Percentiles rank a stretch among this genome's conserved stretches.
Evolutionary conservation across 2,113 vertebrate species (phyloP).

Genomic region (Entosphenus tridentatus): DNA sequence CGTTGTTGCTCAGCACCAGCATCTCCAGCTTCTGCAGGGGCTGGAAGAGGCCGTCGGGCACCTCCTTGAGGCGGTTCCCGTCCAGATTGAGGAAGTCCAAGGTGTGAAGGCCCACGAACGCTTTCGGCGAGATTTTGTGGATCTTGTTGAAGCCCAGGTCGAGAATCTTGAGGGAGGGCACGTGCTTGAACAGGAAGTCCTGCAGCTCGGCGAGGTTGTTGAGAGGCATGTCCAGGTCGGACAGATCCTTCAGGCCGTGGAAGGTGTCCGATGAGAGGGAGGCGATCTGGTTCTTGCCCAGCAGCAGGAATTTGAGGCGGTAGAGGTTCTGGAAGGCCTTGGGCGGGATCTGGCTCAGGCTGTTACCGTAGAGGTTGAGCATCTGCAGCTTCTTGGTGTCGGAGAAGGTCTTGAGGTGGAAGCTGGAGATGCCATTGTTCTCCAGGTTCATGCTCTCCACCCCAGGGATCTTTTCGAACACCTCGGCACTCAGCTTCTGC

Average conservation of each 20-base stretch:
- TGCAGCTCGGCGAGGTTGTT: constrained; percentile 21
- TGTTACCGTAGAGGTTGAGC: constrained; percentile 29
- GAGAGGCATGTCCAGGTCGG: constrained; percentile 27
- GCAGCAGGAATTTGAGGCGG: constrained; percentile 33
- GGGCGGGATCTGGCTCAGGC: constrained; percentile 19
- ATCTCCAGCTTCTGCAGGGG: constrained; percentile 23
- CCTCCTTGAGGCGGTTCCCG: constrained; percentile 25
- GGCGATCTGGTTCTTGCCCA: constrained; percentile 29
- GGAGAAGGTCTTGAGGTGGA: constrained; percentile 24
- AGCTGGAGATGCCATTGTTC: constrained; percentile 23
- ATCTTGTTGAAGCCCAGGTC: constrained; percentile 30
- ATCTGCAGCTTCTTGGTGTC: constrained; percentile 25
- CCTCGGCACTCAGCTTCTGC: constrained; percentile 19
- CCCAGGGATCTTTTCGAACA: constrained; percentile 18
- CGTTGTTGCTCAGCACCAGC: constrained; percentile 33
- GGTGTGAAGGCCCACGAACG: constrained; percentile 24
- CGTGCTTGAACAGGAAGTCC: constrained; percentile 24
- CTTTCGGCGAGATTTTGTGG: constrained; percentile 21
- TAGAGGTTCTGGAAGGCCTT: constrained; percentile 27
- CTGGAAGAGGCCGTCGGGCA: constrained; percentile 19
- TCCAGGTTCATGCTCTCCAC: constrained; percentile 30
- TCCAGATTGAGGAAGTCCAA: constrained; percentile 34
- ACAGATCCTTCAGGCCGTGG: constrained; percentile 26
- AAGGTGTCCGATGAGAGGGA: constrained; percentile 24
- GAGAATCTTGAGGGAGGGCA: constrained; percentile 28